Percentiles rank a stretch among this genome's conserved stretches.
Evolutionary conservation across 2,888 invertebrate species (phyloP).

Genomic region (Venusia cambrica): DNA sequence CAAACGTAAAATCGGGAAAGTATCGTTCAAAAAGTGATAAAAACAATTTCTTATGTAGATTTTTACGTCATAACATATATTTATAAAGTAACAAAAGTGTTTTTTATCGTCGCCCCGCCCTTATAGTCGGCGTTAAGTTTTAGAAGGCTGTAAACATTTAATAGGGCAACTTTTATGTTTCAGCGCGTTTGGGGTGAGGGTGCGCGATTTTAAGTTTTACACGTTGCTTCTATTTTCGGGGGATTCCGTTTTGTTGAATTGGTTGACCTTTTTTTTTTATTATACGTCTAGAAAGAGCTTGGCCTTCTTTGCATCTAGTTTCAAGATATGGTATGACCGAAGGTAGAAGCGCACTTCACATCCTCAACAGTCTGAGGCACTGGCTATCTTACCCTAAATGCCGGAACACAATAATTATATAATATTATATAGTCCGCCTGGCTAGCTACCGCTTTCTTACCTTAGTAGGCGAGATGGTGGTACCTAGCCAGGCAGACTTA

Average conservation of each 20-base stretch:
- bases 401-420: no score
- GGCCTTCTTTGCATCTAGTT: no score
- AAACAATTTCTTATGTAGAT: constrained; percentile 31
- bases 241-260: constrained; percentile 3
- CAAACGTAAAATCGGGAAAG: constrained; percentile 26
- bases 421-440: no score
- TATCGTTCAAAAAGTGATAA: constrained; percentile 29
- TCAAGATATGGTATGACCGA: no score
- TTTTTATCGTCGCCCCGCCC: constrained; percentile 40
- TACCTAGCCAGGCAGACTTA: no score
- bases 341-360: no score
- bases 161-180: constrained; percentile 71
- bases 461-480: no score
- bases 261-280: no score
- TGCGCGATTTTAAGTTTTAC: constrained; percentile 33
- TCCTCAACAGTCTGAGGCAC: no score
- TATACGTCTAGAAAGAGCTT: no score
- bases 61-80: constrained; percentile 33
- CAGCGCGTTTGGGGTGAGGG: constrained; percentile 37
- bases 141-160: constrained; percentile 66
- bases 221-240: constrained; percentile 18
- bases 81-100: constrained; percentile 41
- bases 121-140: constrained; percentile 43
- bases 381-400: no score
- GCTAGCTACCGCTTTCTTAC: no score